Conservation (phyloP, 2,797 vertebrate genomes). For the Morus bassanus region DNA sequence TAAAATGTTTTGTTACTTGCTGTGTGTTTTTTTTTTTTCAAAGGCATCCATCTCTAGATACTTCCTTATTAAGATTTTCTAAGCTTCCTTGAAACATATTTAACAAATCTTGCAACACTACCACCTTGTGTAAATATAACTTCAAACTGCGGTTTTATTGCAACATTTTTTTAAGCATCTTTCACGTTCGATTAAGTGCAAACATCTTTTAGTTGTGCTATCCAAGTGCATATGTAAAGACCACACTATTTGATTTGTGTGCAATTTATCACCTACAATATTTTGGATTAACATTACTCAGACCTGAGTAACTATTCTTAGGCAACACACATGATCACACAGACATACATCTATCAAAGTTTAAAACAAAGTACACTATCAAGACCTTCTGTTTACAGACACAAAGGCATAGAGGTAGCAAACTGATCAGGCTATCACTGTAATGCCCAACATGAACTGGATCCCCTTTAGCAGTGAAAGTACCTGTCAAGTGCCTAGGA, state of each 20-base stretch:
- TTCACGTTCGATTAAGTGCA: neutral
- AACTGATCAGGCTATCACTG: neutral
- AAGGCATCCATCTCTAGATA: neutral
- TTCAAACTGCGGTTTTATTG: neutral
- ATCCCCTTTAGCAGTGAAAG: neutral
- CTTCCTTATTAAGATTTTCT: neutral
- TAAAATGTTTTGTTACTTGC: neutral
- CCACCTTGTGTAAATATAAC: neutral
- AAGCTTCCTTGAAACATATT: neutral
- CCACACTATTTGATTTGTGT: fast-evolving
- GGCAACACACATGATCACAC: neutral
- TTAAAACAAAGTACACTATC: neutral
- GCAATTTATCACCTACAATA: neutral
- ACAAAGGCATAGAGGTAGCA: neutral
- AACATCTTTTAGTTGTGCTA: neutral
- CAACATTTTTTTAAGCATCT: neutral
- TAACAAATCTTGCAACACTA: neutral
- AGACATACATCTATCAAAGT: neutral
- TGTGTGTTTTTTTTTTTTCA: neutral
- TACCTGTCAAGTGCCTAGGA: neutral
- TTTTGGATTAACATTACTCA: neutral
- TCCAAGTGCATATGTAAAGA: neutral
- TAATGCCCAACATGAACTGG: neutral
- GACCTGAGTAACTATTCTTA: neutral
- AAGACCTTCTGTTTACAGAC: neutral